Evolutionary conservation across 2,888 invertebrate species (phyloP).

Genomic region (Rotaria socialis): DNA sequence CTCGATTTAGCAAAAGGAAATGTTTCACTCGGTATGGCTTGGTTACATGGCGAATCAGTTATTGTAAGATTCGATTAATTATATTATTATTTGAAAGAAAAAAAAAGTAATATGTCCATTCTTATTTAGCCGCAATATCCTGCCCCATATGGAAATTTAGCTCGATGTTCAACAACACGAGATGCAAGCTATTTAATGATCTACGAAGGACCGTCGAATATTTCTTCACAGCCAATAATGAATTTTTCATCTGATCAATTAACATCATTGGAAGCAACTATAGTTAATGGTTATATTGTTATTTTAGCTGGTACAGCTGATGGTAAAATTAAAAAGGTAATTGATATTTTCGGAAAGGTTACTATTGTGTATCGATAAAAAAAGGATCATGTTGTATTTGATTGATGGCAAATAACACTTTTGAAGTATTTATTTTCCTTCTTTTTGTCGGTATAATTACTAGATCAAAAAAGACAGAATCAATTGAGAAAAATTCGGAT

Average conservation of each 20-base stretch:
- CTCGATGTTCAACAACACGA: conserved; percentile 33
- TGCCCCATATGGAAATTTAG: conserved; percentile 8
- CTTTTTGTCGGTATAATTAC: no score
- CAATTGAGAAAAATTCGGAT: no score
- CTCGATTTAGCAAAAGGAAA: conserved; percentile 21
- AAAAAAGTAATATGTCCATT: neutral
- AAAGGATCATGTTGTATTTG: no score
- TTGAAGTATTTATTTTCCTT: no score
- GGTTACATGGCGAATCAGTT: conserved; percentile 28
- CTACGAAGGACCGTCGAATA: neutral
- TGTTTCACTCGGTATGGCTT: conserved; percentile 26
- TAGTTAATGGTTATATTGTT: conserved; percentile 8
- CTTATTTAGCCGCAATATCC: conserved; percentile 22
- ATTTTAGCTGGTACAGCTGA: conserved; percentile 11
- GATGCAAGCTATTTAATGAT: conserved; percentile 31
- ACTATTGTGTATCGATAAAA: no score
- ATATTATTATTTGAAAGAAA: neutral
- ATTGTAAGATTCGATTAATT: neutral
- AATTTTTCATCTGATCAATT: conserved; percentile 10
- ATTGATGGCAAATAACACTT: no score
- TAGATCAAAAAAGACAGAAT: no score
- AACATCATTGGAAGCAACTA: neutral
- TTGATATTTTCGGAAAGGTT: neutral
- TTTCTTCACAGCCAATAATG: neutral
- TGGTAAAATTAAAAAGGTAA: conserved; percentile 15